Evolutionary conservation across 2,888 invertebrate genomes (phyloP).

Genomic region (Blastobasis adustella): DNA sequence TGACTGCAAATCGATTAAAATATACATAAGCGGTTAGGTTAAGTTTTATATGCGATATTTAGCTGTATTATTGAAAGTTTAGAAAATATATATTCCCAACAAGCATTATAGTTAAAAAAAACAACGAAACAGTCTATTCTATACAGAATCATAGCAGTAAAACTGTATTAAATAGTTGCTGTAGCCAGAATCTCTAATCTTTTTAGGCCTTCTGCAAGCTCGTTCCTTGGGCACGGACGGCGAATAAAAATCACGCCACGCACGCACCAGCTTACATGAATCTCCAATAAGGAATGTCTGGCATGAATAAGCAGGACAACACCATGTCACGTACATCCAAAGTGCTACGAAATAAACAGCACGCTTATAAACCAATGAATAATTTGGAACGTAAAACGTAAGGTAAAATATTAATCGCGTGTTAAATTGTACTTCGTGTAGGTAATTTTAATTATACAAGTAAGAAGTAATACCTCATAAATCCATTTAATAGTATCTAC

Average conservation of each 20-base stretch:
- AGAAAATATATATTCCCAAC: no score
- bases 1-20: conserved; percentile 22
- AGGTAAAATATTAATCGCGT: no score
- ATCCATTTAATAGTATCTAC: no score
- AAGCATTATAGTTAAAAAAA: not conserved
- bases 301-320: not conserved
- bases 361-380: no score
- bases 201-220: conserved; percentile 4
- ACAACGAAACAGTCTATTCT: not conserved
- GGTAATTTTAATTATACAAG: no score
- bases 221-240: not conserved
- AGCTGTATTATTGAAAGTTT: not conserved
- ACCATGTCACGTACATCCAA: not conserved
- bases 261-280: conserved; percentile 1
- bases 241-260: conserved; percentile 2
- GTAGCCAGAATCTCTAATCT: not conserved
- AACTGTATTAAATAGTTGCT: conserved; percentile 3
- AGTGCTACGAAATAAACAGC: no score
- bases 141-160: not conserved
- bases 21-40: not conserved
- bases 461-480: no score
- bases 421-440: no score
- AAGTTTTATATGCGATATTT: not conserved
- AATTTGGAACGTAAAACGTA: no score
- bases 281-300: conserved; percentile 4